These are phyloP conservation scores for Drosophila kepulauana DNA, from an alignment of 1,140 invertebrate genomes.

Conservation along the genomic window DNA sequence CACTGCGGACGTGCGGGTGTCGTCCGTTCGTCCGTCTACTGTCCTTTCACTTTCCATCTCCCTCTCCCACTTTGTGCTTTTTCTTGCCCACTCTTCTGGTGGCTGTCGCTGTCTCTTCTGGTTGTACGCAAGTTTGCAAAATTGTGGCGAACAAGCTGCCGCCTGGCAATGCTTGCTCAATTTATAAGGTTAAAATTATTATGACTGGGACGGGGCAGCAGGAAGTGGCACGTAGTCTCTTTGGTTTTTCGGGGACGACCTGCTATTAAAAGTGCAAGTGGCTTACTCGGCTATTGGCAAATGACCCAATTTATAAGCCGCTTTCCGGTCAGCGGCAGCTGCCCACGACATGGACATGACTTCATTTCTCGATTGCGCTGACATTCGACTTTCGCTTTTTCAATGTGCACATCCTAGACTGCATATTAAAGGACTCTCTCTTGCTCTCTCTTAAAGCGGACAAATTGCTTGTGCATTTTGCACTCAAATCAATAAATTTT, in stretches of 20 bases:
- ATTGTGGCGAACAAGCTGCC: conserved; percentile 68
- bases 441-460: neutral
- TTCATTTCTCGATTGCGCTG: conserved; percentile 51
- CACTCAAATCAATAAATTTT: neutral
- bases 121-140: conserved; percentile 82
- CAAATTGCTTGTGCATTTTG: conserved; percentile 6
- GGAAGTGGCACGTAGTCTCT: conserved; percentile 49
- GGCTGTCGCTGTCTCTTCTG: conserved; percentile 37
- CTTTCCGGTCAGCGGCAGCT: conserved; percentile 68
- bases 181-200: conserved; percentile 81
- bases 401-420: conserved; percentile 51
- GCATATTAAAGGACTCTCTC: conserved; percentile 27
- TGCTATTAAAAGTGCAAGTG: conserved; percentile 81
- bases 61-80: conserved; percentile 40
- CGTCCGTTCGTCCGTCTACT: conserved; percentile 17
- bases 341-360: conserved; percentile 41
- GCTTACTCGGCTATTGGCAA: conserved; percentile 73
- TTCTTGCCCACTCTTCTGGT: conserved; percentile 55
- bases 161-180: conserved; percentile 51
- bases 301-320: conserved; percentile 79
- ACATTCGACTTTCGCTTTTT: conserved; percentile 67
- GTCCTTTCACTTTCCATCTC: conserved; percentile 2
- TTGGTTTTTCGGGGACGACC: conserved; percentile 48
- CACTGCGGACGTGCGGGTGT: conserved; percentile 68
- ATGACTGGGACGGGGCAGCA: conserved; percentile 31